Conservation (phyloP, 2,113 vertebrate species). For the Platycercus adscitus region DNA sequence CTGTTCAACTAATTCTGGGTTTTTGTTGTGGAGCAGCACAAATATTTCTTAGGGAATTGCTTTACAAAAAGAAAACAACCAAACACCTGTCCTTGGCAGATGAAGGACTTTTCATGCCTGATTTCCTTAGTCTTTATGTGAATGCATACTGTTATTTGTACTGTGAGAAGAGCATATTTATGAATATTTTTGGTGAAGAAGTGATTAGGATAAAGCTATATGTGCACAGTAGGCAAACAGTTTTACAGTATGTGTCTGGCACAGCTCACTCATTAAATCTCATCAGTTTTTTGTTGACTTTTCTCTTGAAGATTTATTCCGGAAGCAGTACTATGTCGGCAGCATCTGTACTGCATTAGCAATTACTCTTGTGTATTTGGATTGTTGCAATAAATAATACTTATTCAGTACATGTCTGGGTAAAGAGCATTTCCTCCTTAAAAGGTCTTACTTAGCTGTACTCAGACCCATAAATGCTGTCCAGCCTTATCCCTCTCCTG, state of each 20-base stretch:
- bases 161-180: background rate
- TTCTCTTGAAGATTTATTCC: slow-evolving; percentile 6
- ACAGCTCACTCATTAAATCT: slow-evolving; percentile 18
- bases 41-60: background rate
- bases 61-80: background rate
- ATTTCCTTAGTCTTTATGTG: background rate
- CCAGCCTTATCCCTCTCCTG: background rate
- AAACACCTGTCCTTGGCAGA: background rate
- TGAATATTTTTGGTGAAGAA: background rate
- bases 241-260: background rate
- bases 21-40: background rate
- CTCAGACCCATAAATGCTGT: background rate
- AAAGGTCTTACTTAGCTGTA: background rate
- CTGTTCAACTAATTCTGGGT: background rate
- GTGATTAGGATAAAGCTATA: background rate
- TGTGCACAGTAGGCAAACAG: background rate
- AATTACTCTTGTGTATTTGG: background rate
- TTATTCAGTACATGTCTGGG: background rate
- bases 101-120: background rate
- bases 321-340: background rate
- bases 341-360: background rate
- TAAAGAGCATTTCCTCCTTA: background rate
- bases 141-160: background rate
- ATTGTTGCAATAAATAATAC: background rate
- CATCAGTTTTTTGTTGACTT: background rate